phyloP scores from a whole-genome alignment of 2,888 invertebrate species.

The Sphaerophoria taeniata region DNA sequence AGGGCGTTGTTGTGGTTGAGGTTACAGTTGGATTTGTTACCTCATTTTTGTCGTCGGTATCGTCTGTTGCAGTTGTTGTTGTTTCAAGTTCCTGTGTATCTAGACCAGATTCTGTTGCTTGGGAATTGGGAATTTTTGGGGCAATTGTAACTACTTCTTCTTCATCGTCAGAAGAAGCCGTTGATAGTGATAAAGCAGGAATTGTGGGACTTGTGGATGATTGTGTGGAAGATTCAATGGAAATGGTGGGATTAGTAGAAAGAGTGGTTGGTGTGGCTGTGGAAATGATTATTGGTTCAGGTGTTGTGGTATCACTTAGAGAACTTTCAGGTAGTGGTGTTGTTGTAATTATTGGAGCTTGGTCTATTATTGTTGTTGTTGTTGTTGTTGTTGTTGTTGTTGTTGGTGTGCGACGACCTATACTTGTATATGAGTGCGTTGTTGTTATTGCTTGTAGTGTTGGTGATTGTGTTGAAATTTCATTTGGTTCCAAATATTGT shows the following conservation, averaged over 20 bases:
- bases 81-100: constrained; percentile 75
- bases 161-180: constrained; percentile 50
- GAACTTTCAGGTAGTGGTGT: constrained; percentile 75
- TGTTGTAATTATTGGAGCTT: constrained; percentile 51
- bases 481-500: constrained; percentile 79
- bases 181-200: constrained; percentile 61
- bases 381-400: too few species aligned
- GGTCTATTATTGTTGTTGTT: too few species aligned
- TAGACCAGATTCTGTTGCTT: constrained; percentile 76
- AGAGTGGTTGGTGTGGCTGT: constrained; percentile 75
- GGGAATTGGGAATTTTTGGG: constrained; percentile 59
- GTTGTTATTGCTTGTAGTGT: constrained; percentile 80
- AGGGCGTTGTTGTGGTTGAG: constrained; percentile 55
- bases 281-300: constrained; percentile 80
- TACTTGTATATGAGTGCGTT: constrained; percentile 80
- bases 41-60: constrained; percentile 73
- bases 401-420: constrained; percentile 80
- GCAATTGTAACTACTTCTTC: constrained; percentile 52
- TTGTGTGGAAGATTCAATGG: constrained; percentile 70
- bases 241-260: constrained; percentile 75
- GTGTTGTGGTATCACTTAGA: constrained; percentile 77
- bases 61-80: constrained; percentile 75
- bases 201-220: constrained; percentile 75
- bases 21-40: constrained; percentile 71
- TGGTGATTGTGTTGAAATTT: constrained; percentile 78